Evolutionary conservation across 2,888 invertebrate species (phyloP), one percentile per base, ranked within the genome.

Genomic region (Habroteleia sp.): DNA sequence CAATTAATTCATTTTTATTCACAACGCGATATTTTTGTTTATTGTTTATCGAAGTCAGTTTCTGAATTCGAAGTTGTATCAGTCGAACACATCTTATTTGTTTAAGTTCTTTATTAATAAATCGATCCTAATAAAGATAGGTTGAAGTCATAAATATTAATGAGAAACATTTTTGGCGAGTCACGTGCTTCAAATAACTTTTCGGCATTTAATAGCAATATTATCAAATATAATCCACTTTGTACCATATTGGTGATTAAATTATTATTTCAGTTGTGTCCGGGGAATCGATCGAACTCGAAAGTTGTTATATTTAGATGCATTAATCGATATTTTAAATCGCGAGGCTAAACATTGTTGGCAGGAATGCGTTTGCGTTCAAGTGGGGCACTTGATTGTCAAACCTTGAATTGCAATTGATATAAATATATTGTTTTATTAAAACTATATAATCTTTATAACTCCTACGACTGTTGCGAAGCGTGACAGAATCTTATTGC

Each of bases 301-400:
- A 46, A 46, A 29, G 10, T 46, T 10, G 46, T 11, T 31, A 46
- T 31, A 31, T 29, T 46, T 31, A 46, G 29, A 17, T 31, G 5
- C 33, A 48, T 48, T 48, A 33, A 48, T 33, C 48, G 31, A 33
- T 48, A 48, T 48, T 48, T 48, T 35, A 33, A 50, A 50, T 50
- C 23, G 13, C 50, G 23, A 50, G 50, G 35, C 25, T 35, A 50
- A 50, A 50, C 50, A 23, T 50, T 35, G 48, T 48, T 48, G 48
- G 48, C 48, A 31, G 11, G 48, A 48, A 48, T 33, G 20, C 20
- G 20, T 11, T 17, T 14, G 31, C 16, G 3, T 35, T 35, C 10
- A 13, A 23, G 50, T 17, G 23, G 35, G 23, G 13, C 50, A 7
- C 11, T 35, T 8, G n/a, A 50, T 50, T 35, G 50, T 50, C 35